Conservation (phyloP, 2,797 vertebrate species). For the Platalea minor region DNA sequence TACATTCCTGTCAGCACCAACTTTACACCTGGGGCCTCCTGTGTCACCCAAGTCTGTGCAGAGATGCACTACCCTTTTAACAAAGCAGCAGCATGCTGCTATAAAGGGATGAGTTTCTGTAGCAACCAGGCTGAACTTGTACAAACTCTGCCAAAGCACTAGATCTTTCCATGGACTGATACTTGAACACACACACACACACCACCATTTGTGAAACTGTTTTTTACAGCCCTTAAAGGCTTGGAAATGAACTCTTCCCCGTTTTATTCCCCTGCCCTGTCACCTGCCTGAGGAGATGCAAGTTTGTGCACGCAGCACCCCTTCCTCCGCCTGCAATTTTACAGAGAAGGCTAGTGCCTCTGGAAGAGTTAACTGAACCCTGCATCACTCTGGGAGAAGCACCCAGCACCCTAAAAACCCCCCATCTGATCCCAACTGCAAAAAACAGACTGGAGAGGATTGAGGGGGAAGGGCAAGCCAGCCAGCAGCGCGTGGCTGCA, state of each 20-base stretch:
- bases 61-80: conserved; percentile 37
- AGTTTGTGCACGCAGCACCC: accelerated
- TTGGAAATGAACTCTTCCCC: not conserved
- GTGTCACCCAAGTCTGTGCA: not conserved
- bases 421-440: not conserved
- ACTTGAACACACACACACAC: not conserved
- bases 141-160: conserved; percentile 64
- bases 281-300: not conserved
- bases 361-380: not conserved
- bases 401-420: not conserved
- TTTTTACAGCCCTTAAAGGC: not conserved
- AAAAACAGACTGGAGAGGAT: not conserved
- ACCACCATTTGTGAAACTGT: not conserved
- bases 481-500: not conserved
- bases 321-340: not conserved
- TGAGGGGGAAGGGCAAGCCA: conserved; percentile 20
- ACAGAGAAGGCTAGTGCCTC: not conserved
- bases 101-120: conserved; percentile 67
- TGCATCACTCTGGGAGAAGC: not conserved
- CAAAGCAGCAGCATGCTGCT: conserved; percentile 38
- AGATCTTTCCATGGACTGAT: conserved; percentile 48
- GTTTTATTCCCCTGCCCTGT: not conserved
- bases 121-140: conserved; percentile 58
- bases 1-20: not conserved
- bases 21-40: not conserved